These are phyloP conservation scores for Muschampia plurimacula DNA, from an alignment of 2,888 invertebrate genomes.

Conservation along the genomic window DNA sequence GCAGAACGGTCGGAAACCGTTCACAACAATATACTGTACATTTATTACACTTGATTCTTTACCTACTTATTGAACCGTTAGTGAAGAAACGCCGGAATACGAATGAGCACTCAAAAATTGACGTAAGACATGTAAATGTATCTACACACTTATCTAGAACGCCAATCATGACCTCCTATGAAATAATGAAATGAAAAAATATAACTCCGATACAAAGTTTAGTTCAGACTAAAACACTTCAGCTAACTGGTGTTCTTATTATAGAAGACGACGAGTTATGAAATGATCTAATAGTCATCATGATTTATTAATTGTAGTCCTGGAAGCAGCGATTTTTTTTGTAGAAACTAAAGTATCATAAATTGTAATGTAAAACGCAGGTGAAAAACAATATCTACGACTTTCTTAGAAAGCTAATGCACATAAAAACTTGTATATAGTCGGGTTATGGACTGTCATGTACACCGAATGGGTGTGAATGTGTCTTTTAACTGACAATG, in stretches of 20 bases:
- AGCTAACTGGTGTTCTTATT: too few species aligned
- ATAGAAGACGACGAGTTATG: too few species aligned
- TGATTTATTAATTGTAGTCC: too few species aligned
- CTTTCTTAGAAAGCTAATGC: slow-evolving; percentile 24
- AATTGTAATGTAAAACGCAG: not conserved
- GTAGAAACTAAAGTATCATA: not conserved
- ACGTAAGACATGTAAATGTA: slow-evolving; percentile 26
- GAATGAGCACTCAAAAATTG: slow-evolving; percentile 49
- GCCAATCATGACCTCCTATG: slow-evolving; percentile 2
- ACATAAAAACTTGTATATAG: slow-evolving; percentile 17
- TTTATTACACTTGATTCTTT: slow-evolving; percentile 38
- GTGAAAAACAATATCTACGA: not conserved
- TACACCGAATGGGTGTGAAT: slow-evolving; percentile 44
- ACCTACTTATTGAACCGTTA: slow-evolving; percentile 51
- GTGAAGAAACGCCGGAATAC: slow-evolving; percentile 48
- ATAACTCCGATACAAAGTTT: not conserved
- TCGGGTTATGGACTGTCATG: slow-evolving; percentile 45
- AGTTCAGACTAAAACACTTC: not conserved
- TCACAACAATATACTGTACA: slow-evolving; percentile 40
- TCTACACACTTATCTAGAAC: not conserved
- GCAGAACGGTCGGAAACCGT: slow-evolving; percentile 35
- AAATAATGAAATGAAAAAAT: not conserved
- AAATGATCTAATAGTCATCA: too few species aligned
- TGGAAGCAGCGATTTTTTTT: not conserved
- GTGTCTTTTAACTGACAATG: slow-evolving; percentile 40